Conservation (phyloP, 2,797 vertebrate species). For the Orestias chungarensis region DNA sequence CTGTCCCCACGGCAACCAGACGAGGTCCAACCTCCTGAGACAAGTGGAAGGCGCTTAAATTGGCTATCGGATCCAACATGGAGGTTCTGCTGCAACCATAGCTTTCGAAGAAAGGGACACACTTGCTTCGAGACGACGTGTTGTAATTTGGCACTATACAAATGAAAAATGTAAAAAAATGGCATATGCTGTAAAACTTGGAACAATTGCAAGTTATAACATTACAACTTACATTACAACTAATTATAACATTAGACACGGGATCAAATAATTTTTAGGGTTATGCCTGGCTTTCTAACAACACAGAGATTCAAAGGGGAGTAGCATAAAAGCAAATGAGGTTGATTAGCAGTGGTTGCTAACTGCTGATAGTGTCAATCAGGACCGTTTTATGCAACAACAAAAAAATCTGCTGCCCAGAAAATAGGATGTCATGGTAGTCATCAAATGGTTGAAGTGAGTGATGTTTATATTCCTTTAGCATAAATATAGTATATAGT, state of each 20-base stretch:
- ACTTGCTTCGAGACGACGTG: no score
- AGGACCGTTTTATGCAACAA: background rate
- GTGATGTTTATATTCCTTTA: background rate
- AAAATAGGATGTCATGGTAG: background rate
- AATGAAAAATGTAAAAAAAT: no score
- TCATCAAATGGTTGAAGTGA: background rate
- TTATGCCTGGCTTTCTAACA: background rate
- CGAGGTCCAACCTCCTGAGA: background rate
- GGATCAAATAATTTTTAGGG: background rate
- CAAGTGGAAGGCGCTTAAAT: background rate
- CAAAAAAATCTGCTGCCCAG: background rate
- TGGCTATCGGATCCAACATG: background rate
- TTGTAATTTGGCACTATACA: no score
- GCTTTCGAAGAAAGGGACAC: no score
- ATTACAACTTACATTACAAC: no score
- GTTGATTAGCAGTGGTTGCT: background rate
- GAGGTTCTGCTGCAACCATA: no score
- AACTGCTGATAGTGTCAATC: background rate
- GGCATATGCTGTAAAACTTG: no score
- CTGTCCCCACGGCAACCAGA: constrained; percentile 3
- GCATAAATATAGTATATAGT: no score
- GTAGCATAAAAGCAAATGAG: no score
- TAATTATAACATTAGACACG: no score
- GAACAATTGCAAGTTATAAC: no score
- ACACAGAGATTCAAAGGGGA: no score